Percentiles rank a stretch among this genome's conserved stretches.
These are phyloP conservation scores for Empidonax traillii DNA, from an alignment of 2,113 vertebrate genomes.

Conservation along the genomic window DNA sequence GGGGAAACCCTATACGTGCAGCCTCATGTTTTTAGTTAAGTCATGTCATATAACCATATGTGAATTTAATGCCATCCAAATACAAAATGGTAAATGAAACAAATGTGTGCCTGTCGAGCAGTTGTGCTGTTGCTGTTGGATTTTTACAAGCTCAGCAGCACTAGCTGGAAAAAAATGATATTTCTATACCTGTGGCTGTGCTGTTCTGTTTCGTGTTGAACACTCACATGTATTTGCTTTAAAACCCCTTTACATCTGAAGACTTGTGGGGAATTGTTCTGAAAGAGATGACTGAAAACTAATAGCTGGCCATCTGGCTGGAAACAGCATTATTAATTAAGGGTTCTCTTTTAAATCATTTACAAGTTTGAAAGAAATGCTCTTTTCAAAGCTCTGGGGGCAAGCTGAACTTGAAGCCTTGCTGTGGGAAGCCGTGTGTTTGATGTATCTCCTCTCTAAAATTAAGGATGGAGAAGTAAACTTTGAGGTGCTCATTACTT, in stretches of 20 bases:
- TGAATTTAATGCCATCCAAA: neutral
- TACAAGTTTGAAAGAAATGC: slow-evolving; percentile 18
- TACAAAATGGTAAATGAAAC: neutral
- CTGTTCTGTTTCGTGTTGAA: neutral
- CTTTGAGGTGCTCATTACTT: neutral
- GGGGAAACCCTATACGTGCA: neutral
- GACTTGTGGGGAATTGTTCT: slow-evolving; percentile 17
- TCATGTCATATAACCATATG: neutral
- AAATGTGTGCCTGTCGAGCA: neutral
- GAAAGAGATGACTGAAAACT: slow-evolving; percentile 22
- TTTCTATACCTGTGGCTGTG: neutral
- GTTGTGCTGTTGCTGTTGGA: neutral
- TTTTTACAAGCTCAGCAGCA: neutral
- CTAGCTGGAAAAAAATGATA: neutral
- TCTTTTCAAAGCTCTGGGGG: slow-evolving; percentile 10
- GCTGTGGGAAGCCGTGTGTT: neutral
- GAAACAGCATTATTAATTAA: slow-evolving; percentile 56
- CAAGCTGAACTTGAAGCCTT: slow-evolving; percentile 2
- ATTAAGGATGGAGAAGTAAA: neutral
- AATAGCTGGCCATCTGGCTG: slow-evolving; percentile 55
- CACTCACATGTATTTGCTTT: neutral
- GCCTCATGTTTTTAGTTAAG: slow-evolving; percentile 20
- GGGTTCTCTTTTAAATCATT: slow-evolving; percentile 46
- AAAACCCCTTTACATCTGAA: slow-evolving; percentile 7
- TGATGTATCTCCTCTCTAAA: neutral